These are phyloP conservation scores for Sciaenops ocellatus DNA, from an alignment of 2,797 vertebrate species.

Conservation along the genomic window DNA sequence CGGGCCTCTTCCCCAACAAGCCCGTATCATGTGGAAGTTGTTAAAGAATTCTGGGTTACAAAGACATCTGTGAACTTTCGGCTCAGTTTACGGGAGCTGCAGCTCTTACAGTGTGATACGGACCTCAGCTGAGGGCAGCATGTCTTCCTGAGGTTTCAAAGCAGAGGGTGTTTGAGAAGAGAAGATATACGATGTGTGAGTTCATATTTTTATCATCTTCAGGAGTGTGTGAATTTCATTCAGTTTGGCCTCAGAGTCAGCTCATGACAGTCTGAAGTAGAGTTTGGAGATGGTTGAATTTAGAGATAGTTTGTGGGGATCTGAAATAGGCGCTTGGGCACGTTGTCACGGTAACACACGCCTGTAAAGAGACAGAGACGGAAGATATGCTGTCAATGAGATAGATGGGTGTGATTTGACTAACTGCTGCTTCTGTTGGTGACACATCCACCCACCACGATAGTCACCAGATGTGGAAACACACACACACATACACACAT, in stretches of 20 bases:
- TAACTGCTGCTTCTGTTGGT: constrained; percentile 13
- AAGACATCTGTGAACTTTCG: constrained; percentile 11
- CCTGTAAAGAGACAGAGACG: not conserved
- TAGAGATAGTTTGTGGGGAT: not conserved
- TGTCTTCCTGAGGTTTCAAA: not conserved
- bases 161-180: not conserved
- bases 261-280: too few relatives aligned
- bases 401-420: not conserved
- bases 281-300: not conserved
- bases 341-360: too few relatives aligned
- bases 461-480: constrained; percentile 16
- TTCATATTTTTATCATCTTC: not conserved
- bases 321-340: not conserved
- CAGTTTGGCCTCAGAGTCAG: too few relatives aligned
- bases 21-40: not conserved
- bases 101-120: not conserved
- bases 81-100: not conserved
- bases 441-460: constrained; percentile 27
- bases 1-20: not conserved
- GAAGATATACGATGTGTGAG: not conserved
- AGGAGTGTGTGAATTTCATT: too few relatives aligned
- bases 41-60: not conserved
- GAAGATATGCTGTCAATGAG: not conserved
- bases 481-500: not conserved
- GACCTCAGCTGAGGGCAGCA: too few relatives aligned